Percentiles rank a stretch among this genome's conserved stretches.
Evolutionary conservation across 1,140 invertebrate species (phyloP).

Genomic region (Ptiloglossa arizonensis): DNA sequence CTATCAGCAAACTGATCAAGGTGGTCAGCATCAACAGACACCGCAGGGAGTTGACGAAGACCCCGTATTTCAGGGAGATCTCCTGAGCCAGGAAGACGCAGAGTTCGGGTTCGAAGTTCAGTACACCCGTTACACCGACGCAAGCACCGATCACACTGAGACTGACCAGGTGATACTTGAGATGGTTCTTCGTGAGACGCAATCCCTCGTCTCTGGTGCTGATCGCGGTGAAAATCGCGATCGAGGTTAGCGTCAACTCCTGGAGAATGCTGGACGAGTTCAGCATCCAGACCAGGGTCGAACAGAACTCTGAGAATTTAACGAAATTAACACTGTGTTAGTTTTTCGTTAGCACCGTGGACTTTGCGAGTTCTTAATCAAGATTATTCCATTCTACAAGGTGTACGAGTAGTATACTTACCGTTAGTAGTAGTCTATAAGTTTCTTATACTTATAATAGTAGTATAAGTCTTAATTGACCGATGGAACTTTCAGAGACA

Average conservation of each 20-base stretch:
- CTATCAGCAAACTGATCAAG: conserved; percentile 62
- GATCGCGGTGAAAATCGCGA: conserved; percentile 81
- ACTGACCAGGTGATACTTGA: conserved; percentile 83
- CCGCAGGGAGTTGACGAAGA: conserved; percentile 81
- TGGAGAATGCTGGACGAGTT: conserved; percentile 83
- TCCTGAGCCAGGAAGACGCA: conserved; percentile 81
- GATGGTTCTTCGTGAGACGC: conserved; percentile 81
- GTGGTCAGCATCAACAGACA: conserved; percentile 75
- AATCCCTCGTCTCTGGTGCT: conserved; percentile 72
- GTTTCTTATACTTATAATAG: too few relatives aligned
- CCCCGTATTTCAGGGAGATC: conserved; percentile 80
- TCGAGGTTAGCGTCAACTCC: conserved; percentile 82
- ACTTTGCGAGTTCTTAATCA: too few relatives aligned
- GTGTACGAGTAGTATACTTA: too few relatives aligned
- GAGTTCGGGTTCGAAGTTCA: conserved; percentile 76
- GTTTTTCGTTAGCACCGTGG: not conserved
- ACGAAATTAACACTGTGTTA: not conserved
- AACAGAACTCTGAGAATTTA: conserved; percentile 76
- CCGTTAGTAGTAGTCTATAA: too few relatives aligned
- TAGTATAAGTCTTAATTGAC: too few relatives aligned
- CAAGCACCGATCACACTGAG: conserved; percentile 81
- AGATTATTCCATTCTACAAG: too few relatives aligned
- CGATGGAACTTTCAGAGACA: too few relatives aligned
- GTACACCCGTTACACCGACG: conserved; percentile 79
- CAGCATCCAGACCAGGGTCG: conserved; percentile 81